Conservation (phyloP, 2,113 vertebrate species). For the Oreocharis arfaki region DNA sequence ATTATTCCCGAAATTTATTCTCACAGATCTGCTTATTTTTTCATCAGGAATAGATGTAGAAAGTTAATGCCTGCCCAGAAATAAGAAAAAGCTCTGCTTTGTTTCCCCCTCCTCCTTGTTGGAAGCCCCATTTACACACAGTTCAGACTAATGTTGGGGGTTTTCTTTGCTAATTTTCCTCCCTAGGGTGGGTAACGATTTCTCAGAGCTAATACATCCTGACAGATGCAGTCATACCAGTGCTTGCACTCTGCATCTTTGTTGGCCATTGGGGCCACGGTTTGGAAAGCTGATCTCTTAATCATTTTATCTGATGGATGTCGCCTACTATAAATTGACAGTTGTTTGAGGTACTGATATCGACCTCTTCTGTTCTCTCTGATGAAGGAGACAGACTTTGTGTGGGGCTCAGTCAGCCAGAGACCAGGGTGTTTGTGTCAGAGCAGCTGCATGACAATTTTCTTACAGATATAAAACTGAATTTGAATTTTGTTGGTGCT, state of each 20-base stretch:
- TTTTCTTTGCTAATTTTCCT: constrained; percentile 48
- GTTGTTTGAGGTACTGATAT: background rate
- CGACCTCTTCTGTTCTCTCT: background rate
- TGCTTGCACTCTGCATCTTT: background rate
- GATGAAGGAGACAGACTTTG: background rate
- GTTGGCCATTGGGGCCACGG: background rate
- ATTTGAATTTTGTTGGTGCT: background rate
- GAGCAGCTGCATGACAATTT: background rate
- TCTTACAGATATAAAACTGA: background rate
- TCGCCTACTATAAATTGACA: background rate
- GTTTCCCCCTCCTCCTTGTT: background rate
- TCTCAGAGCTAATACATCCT: constrained; percentile 26
- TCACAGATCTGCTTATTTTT: background rate
- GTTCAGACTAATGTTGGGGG: background rate
- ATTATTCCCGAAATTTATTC: background rate
- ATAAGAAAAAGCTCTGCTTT: background rate
- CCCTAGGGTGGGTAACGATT: constrained; percentile 38
- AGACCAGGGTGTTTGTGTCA: background rate
- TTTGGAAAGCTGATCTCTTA: constrained; percentile 52
- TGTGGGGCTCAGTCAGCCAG: background rate
- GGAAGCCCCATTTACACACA: background rate
- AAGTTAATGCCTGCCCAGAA: background rate
- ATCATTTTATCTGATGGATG: constrained; percentile 46
- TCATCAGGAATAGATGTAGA: background rate
- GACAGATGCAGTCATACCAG: constrained; percentile 37